Evolutionary conservation across 37 sponge, comb jelly and placozoan species (phyloP).

Genomic region (Lycopodina hypogea): DNA sequence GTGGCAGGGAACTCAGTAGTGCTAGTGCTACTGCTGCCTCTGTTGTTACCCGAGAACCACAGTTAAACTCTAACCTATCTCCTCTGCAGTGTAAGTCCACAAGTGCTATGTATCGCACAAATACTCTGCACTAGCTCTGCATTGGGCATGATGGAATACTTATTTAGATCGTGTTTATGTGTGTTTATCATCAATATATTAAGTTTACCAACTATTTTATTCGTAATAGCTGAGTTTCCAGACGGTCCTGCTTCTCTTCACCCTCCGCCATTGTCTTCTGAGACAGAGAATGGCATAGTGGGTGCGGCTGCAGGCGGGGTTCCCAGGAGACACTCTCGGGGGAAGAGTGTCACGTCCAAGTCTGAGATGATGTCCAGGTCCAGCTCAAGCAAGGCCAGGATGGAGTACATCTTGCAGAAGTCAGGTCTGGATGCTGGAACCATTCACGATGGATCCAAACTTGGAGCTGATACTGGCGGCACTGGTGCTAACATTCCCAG

Average conservation of each 20-base stretch:
- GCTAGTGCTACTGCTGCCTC: background rate
- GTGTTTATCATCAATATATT: too few relatives aligned
- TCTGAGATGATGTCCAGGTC: conserved; percentile 40
- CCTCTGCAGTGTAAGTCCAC: background rate
- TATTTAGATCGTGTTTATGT: too few relatives aligned
- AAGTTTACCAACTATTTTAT: too few relatives aligned
- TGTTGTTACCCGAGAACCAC: background rate
- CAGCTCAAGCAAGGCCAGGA: conserved; percentile 14
- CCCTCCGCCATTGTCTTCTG: conserved; percentile 14
- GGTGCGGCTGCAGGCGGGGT: background rate
- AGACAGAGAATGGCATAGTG: background rate
- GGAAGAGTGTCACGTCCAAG: conserved; percentile 35
- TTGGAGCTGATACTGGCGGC: background rate
- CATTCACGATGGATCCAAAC: background rate
- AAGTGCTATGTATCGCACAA: too few relatives aligned
- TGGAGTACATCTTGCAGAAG: background rate
- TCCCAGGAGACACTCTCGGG: conserved; percentile 32
- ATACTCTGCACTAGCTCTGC: too few relatives aligned
- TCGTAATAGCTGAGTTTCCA: too few relatives aligned
- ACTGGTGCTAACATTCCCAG: background rate
- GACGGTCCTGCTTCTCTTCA: background rate
- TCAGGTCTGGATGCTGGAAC: background rate
- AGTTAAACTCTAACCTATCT: background rate
- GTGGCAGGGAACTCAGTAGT: background rate
- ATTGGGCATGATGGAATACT: too few relatives aligned